These are phyloP conservation scores for Toxotes chatareus DNA, from an alignment of 2,113 vertebrate genomes.

Conservation along the genomic window DNA sequence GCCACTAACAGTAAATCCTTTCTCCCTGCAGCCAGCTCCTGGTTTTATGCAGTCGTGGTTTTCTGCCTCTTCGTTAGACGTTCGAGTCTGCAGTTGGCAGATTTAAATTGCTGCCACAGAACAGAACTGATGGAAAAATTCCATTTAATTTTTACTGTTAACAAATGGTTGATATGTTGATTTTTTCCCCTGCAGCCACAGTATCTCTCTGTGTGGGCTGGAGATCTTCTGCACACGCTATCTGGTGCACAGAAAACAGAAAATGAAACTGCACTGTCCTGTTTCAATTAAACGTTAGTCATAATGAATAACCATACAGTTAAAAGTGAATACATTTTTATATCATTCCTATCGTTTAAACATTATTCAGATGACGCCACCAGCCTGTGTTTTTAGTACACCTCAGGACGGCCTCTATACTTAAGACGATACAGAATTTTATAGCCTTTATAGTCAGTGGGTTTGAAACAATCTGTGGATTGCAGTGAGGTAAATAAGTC, in stretches of 20 bases:
- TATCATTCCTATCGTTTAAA: not conserved
- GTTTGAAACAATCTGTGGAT: not conserved
- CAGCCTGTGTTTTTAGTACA: not conserved
- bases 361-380: not conserved
- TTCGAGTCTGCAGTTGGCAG: slow-evolving; percentile 63
- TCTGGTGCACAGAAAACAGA: slow-evolving; percentile 18
- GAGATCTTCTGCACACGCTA: slow-evolving; percentile 33
- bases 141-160: slow-evolving; percentile 67
- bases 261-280: not conserved
- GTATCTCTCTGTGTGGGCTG: slow-evolving; percentile 43
- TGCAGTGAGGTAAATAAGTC: not conserved
- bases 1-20: slow-evolving; percentile 77
- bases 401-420: not conserved
- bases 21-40: slow-evolving; percentile 69
- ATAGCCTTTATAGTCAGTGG: not conserved
- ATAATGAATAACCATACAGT: not conserved
- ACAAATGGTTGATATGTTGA: slow-evolving; percentile 67
- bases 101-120: slow-evolving; percentile 55
- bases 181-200: slow-evolving; percentile 59
- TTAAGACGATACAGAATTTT: not conserved
- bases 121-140: slow-evolving; percentile 76
- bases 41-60: slow-evolving; percentile 74
- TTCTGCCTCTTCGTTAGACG: slow-evolving; percentile 69
- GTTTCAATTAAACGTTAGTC: not conserved
- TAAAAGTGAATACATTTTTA: not conserved